Percentiles rank a stretch among this genome's conserved stretches.
These are phyloP conservation scores for Pteruthius melanotis DNA, from an alignment of 2,113 vertebrate genomes.

Conservation along the genomic window DNA sequence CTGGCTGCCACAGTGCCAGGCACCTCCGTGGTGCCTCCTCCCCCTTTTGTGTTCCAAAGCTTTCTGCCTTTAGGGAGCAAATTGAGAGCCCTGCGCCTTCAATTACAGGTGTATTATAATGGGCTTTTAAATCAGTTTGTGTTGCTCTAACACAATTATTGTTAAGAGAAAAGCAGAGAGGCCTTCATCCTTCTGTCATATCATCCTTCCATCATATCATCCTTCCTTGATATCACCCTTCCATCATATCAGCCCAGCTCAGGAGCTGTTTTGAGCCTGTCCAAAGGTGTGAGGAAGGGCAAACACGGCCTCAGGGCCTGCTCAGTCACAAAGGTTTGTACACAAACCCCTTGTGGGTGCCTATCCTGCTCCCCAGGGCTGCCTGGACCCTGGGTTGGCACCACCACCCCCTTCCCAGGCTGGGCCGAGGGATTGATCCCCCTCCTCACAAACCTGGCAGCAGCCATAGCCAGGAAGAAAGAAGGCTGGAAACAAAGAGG, in stretches of 20 bases:
- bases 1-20: not conserved
- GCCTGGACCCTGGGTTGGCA: not conserved
- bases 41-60: not conserved
- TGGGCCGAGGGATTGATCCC: fast-evolving
- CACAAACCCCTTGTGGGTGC: not conserved
- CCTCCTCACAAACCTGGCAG: not conserved
- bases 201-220: not conserved
- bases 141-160: not conserved
- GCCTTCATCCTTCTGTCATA: not conserved
- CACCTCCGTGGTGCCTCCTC: not conserved
- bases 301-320: not conserved
- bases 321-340: fast-evolving
- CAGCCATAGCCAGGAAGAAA: not conserved
- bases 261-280: not conserved
- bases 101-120: not conserved
- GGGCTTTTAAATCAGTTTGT: slow-evolving; percentile 1
- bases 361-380: not conserved
- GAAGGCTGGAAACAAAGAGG: slow-evolving; percentile 16
- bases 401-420: fast-evolving
- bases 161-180: not conserved
- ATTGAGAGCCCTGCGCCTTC: not conserved
- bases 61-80: not conserved
- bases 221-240: not conserved
- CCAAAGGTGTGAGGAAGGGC: not conserved
- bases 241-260: not conserved